Percentiles rank a stretch among this genome's conserved stretches.
Conservation (phyloP, 2,888 invertebrate genomes). For the Mythimna lalbum region DNA sequence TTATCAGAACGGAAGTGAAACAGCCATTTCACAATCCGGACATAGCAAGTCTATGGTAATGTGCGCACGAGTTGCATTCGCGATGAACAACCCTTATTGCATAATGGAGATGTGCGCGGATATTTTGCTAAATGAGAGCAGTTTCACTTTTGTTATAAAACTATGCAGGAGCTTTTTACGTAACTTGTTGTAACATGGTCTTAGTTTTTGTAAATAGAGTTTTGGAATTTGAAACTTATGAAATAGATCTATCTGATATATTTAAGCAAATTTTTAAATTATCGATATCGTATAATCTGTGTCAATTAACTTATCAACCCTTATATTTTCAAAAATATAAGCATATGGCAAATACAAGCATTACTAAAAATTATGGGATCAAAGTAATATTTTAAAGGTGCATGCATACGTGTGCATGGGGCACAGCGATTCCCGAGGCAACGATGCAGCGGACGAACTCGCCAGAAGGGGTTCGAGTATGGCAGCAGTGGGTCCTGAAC, state of each 20-base stretch:
- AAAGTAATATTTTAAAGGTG: neutral
- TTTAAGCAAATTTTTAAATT: no score
- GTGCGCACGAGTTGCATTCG: slow-evolving; percentile 72
- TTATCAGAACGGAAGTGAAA: slow-evolving; percentile 84
- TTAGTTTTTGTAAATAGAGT: slow-evolving; percentile 15
- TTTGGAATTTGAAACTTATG: neutral
- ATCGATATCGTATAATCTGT: no score
- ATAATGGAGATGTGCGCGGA: slow-evolving; percentile 81
- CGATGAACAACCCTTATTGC: slow-evolving; percentile 85
- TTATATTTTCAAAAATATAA: neutral
- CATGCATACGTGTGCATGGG: no score
- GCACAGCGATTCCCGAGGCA: no score
- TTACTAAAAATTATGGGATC: neutral
- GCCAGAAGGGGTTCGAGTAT: no score
- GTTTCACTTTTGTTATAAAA: slow-evolving; percentile 82
- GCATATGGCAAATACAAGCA: no score
- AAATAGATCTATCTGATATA: no score
- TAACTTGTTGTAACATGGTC: slow-evolving; percentile 56
- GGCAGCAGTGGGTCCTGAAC: no score
- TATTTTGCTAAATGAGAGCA: slow-evolving; percentile 82
- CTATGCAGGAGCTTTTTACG: slow-evolving; percentile 51
- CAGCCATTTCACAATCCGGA: slow-evolving; percentile 88
- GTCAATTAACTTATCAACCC: neutral
- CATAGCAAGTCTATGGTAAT: slow-evolving; percentile 79
- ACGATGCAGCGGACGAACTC: no score